phyloP scores from a whole-genome alignment of 2,888 invertebrate species.

The Sarcophaga subvicina region DNA sequence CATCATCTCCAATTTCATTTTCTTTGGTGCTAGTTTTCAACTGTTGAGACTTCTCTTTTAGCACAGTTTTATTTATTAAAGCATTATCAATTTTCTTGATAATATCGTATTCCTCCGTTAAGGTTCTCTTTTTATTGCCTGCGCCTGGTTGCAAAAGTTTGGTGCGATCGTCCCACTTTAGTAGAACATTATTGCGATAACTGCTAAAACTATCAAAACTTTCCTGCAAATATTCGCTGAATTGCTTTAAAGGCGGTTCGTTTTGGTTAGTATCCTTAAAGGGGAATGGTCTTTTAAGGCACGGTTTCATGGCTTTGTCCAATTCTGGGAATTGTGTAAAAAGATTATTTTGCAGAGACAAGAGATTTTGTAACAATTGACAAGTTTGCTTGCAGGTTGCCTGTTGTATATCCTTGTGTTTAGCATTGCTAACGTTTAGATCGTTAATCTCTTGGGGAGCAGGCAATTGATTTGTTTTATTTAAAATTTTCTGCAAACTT shows the following conservation, averaged over 20 bases:
- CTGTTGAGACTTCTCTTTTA: constrained; percentile 85
- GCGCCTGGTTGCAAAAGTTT: constrained; percentile 86
- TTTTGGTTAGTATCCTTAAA: constrained; percentile 8
- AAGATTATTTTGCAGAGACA: constrained; percentile 84
- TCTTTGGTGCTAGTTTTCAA: constrained; percentile 20
- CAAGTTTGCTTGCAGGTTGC: constrained; percentile 84
- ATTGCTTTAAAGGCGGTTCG: constrained; percentile 71
- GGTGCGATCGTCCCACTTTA: constrained; percentile 98
- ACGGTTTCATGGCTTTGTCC: constrained; percentile 82
- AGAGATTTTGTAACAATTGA: constrained; percentile 85
- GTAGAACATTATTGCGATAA: constrained; percentile 91
- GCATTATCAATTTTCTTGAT: constrained; percentile 92
- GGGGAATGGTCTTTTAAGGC: constrained; percentile 69
- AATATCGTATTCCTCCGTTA: constrained; percentile 82
- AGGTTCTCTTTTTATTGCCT: constrained; percentile 83
- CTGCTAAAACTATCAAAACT: constrained; percentile 85
- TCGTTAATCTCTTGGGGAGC: constrained; percentile 83
- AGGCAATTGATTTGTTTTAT: constrained; percentile 91
- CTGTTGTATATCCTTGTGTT: constrained; percentile 83
- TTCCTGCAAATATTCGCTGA: constrained; percentile 83
- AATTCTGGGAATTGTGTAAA: constrained; percentile 88
- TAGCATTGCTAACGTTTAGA: constrained; percentile 81
- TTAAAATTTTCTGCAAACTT: constrained; percentile 91
- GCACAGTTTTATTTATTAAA: constrained; percentile 88
- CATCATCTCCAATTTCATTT: constrained; percentile 61